A percentile compares a stretch with the other conserved stretches of the same genome.
phyloP scores from a whole-genome alignment of 1,140 invertebrate species.

The Halictus rubicundus region DNA sequence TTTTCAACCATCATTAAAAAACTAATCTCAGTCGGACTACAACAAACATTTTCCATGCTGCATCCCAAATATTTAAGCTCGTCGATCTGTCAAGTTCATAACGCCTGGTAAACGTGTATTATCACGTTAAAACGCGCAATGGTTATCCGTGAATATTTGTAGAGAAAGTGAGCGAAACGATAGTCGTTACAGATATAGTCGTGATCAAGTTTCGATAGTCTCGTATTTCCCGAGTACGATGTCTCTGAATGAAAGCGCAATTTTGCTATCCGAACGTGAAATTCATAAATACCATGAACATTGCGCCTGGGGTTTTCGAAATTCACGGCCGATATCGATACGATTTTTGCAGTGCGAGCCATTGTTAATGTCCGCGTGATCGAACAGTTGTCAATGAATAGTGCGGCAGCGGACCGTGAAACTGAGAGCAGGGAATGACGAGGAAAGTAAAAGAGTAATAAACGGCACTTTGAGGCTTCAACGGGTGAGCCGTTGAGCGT shows the following conservation, averaged over 20 bases:
- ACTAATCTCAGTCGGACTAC: no score
- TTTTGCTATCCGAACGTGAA: background rate
- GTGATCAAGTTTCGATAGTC: conserved; percentile 19
- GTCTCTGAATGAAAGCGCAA: background rate
- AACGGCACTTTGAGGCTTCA: background rate
- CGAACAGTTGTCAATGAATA: conserved; percentile 17
- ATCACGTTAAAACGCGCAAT: background rate
- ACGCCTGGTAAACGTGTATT: background rate
- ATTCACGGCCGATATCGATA: background rate
- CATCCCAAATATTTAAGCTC: background rate
- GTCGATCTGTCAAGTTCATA: background rate
- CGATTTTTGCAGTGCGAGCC: background rate
- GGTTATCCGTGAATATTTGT: background rate
- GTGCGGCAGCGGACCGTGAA: conserved; percentile 8
- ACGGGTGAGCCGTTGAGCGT: background rate
- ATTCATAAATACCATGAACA: background rate
- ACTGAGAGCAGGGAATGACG: conserved; percentile 5
- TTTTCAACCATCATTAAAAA: no score
- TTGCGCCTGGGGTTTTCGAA: background rate
- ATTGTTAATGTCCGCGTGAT: background rate
- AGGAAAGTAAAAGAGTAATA: conserved; percentile 31
- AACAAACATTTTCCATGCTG: background rate
- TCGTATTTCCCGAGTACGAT: background rate
- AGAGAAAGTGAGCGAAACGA: conserved; percentile 7
- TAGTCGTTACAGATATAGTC: background rate